These are phyloP conservation scores for Drosophila saltans DNA, from an alignment of 1,140 invertebrate genomes.

Conservation along the genomic window DNA sequence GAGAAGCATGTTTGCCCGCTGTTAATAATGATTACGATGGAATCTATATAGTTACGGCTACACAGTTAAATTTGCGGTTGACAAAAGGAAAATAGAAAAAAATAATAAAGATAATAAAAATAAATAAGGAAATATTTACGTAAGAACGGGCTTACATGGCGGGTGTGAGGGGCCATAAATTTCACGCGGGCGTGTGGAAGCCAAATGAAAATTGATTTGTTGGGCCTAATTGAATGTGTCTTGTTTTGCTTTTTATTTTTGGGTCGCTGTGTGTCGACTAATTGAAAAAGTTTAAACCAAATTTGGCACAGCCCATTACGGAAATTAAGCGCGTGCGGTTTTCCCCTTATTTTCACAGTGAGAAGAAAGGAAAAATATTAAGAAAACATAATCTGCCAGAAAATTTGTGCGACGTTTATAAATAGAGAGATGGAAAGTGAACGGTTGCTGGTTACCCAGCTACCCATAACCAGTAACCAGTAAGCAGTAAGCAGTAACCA, in stretches of 20 bases:
- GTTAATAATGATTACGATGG: constrained; percentile 77
- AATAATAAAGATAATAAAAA: constrained; percentile 1
- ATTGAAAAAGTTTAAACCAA: constrained; percentile 79
- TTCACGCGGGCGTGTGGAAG: constrained; percentile 14
- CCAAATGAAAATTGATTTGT: constrained; percentile 76
- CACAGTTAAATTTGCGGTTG: constrained; percentile 62
- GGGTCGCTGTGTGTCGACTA: constrained; percentile 44
- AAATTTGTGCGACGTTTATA: constrained; percentile 74
- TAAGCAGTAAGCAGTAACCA: not conserved
- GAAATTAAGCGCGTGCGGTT: constrained; percentile 81
- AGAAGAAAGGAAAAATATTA: constrained; percentile 61
- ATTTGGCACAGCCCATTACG: constrained; percentile 66
- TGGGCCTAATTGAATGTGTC: constrained; percentile 67
- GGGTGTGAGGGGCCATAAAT: constrained; percentile 20
- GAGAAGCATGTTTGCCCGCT: constrained; percentile 53
- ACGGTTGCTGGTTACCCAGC: too few species aligned
- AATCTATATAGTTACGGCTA: constrained; percentile 59
- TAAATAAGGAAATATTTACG: constrained; percentile 3
- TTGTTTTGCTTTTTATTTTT: constrained; percentile 40
- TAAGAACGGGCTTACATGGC: too few species aligned
- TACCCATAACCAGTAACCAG: constrained; percentile 6
- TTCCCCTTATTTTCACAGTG: constrained; percentile 24
- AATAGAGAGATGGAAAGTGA: constrained; percentile 46
- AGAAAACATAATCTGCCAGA: constrained; percentile 77
- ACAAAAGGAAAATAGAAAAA: constrained; percentile 29